Evolutionary conservation across 2,797 vertebrate genomes (phyloP).

Genomic region (Pseudochirops corinnae): DNA sequence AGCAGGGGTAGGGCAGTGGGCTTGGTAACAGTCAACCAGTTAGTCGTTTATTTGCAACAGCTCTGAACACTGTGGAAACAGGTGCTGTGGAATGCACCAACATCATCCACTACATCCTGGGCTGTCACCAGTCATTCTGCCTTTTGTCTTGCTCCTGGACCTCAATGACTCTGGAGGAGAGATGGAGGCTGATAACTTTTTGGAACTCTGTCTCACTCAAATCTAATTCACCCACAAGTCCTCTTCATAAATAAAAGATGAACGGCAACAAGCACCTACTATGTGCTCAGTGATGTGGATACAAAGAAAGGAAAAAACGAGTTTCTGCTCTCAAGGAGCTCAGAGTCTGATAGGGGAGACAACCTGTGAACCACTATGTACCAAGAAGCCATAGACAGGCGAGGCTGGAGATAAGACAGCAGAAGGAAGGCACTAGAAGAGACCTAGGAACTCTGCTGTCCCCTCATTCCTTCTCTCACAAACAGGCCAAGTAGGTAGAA

Average conservation of each 20-base stretch:
- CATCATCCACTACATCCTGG: neutral
- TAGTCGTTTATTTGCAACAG: neutral
- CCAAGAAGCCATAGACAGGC: neutral
- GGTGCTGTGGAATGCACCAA: neutral
- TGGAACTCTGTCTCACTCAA: too few relatives aligned
- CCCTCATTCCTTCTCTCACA: neutral
- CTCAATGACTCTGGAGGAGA: neutral
- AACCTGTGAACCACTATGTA: neutral
- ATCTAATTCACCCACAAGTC: neutral
- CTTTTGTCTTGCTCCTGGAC: neutral
- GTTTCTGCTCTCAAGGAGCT: neutral
- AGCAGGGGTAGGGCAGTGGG: neutral
- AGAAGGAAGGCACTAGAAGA: neutral
- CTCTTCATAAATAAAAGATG: too few relatives aligned
- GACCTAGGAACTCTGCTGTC: neutral
- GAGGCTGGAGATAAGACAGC: neutral
- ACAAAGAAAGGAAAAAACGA: neutral
- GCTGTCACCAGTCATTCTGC: neutral
- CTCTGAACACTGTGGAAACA: neutral
- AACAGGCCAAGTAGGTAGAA: neutral
- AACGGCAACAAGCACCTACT: neutral
- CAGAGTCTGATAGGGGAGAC: neutral
- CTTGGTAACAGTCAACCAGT: neutral
- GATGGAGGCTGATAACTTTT: too few relatives aligned
- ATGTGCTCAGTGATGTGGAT: neutral